Percentiles rank a stretch among this genome's conserved stretches.
Evolutionary conservation across 2,888 invertebrate species (phyloP).

Genomic region (Melitaea athalia): DNA sequence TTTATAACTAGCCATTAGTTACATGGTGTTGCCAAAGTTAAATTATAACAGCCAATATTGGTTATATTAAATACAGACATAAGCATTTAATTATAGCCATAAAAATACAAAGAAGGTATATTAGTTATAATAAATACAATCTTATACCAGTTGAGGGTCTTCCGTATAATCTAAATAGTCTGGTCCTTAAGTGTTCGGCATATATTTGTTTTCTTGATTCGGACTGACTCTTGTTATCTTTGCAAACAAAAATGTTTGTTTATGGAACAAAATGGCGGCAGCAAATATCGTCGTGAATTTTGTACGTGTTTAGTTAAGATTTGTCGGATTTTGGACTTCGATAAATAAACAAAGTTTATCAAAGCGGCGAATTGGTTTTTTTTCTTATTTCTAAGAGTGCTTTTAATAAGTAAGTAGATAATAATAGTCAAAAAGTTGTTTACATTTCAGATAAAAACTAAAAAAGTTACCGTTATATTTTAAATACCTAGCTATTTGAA

Average conservation of each 20-base stretch:
- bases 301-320: conserved; percentile 45
- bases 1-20: too few relatives aligned
- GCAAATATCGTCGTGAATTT: conserved; percentile 42
- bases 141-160: conserved; percentile 28
- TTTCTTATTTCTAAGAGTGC: conserved; percentile 6
- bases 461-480: background rate
- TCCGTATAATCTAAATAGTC: conserved; percentile 34
- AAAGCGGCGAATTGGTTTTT: conserved; percentile 7
- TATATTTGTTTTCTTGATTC: conserved; percentile 73
- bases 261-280: conserved; percentile 48
- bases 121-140: conserved; percentile 8
- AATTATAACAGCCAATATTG: background rate
- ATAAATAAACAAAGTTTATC: conserved; percentile 44
- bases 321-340: conserved; percentile 45
- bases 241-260: conserved; percentile 67
- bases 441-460: background rate
- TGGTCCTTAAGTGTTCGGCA: conserved; percentile 65
- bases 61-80: background rate
- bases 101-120: background rate
- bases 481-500: too few relatives aligned
- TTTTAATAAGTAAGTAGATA: background rate
- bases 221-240: conserved; percentile 72
- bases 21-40: background rate
- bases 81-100: background rate
- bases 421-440: background rate